phyloP scores from a whole-genome alignment of 2,113 vertebrate genomes.

The Mandrillus leucophaeus region DNA sequence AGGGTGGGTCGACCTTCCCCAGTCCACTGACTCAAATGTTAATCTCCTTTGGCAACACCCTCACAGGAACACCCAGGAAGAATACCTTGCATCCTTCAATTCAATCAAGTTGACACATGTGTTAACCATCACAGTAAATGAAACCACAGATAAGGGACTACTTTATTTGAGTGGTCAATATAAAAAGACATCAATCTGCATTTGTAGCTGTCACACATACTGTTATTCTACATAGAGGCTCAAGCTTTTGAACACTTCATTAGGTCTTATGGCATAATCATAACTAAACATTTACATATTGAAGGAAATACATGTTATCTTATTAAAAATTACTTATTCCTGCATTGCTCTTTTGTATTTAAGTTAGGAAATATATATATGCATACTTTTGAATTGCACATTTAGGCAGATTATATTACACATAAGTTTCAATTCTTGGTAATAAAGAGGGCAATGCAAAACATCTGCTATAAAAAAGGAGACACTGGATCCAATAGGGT shows the following conservation, averaged over 20 bases:
- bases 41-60: no score
- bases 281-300: neutral
- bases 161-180: neutral
- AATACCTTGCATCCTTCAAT: no score
- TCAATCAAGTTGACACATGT: no score
- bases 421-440: neutral
- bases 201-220: neutral
- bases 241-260: neutral
- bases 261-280: neutral
- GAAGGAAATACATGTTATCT: neutral
- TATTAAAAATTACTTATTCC: neutral
- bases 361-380: neutral
- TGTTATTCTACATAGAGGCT: neutral
- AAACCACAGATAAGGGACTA: neutral
- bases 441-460: neutral
- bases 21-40: no score
- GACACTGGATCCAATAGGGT: neutral
- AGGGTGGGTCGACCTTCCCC: no score
- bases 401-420: neutral
- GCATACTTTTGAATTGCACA: neutral
- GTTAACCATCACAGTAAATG: no score
- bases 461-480: neutral
- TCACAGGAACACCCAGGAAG: no score
- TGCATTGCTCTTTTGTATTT: neutral
- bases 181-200: neutral